These are phyloP conservation scores for Entomyzon cyanotis DNA, from an alignment of 2,113 vertebrate species.

Conservation along the genomic window DNA sequence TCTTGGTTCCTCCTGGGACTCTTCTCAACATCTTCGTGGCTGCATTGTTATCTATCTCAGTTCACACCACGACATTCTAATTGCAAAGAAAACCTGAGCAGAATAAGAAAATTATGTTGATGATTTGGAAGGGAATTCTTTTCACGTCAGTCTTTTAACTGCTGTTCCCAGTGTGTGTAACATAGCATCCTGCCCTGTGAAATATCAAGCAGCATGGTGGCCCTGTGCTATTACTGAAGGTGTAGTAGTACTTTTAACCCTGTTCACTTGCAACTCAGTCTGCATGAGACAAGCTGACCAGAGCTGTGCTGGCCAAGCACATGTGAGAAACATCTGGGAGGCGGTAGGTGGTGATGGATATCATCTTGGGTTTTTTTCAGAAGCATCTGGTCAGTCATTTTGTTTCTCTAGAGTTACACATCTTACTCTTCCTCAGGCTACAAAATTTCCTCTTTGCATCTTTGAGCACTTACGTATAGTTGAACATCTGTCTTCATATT, in stretches of 20 bases:
- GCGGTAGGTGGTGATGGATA: background rate
- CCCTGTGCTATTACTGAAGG: background rate
- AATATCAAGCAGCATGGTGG: background rate
- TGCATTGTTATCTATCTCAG: background rate
- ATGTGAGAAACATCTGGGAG: background rate
- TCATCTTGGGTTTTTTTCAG: background rate
- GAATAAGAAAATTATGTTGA: background rate
- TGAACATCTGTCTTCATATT: background rate
- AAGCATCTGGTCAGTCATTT: background rate
- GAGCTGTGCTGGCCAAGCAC: background rate
- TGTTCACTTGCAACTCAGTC: background rate
- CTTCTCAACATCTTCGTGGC: background rate
- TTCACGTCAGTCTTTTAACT: background rate
- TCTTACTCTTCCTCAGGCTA: background rate
- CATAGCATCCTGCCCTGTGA: background rate
- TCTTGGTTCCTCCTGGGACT: background rate
- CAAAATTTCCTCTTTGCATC: background rate
- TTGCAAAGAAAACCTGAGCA: background rate
- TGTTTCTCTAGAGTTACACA: background rate
- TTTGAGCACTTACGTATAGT: background rate
- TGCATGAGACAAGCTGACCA: background rate
- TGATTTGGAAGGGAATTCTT: background rate
- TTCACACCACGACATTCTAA: background rate
- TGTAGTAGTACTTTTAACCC: background rate
- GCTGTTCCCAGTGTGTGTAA: background rate